Base-by-base conservation (phyloP, 2,888 invertebrate genomes). In the Meta bourneti region DNA sequence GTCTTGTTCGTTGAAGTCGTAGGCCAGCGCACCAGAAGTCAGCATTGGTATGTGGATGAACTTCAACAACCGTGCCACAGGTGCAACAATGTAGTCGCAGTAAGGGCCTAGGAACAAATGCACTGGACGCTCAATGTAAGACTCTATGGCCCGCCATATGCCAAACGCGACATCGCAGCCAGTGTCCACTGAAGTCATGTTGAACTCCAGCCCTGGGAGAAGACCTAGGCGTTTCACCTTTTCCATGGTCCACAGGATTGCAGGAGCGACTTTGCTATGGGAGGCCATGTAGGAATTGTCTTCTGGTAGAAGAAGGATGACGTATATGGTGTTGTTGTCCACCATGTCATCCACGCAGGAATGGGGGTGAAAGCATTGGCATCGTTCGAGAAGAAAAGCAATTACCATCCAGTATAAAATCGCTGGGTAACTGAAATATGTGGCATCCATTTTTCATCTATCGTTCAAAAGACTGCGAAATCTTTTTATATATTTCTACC, bases 21-120 rank as follows among this genome's bases (percentile, higher is more conserved):
- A 97, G 0, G 97, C 97, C 92, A 97, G 96, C 0, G 97, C 98
- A 0, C 97, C 98, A 0, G 97, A 97, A 0, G 98, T 97, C 84
- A 98, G 95, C 16, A 98, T 95, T 0, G 98, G 98, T 0, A 96
- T 96, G 9, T 95, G 94, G 94, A 95, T 95, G 94, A 97, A 97
- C 95, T 97, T 97, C 51, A 97, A 96, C 92, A 97, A 96, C 74
- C 98, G 96, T 11, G 97, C 97, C 51, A 97, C 97, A 7, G 97
- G 97, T 19, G 98, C 98, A 0, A 92, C 93, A 6, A 93, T 93
- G 69, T 93, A 94, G 74, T 94, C 94, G 71, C 94, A 94, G 13
- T 93, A 92, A 8, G 94, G 93, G 5, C 93, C 93, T 71, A 93
- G 83, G 51, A 93, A 92, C 6, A 93, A 51, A 51, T 93, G 83